Evolutionary conservation across 2,113 vertebrate species (phyloP).

Genomic region (Ovis aries): ARS-UI_Ramb_v3.0 NC_056057.1:99367001-99367500

Average conservation of each 20-base stretch:
- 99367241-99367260: not conserved
- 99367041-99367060: not conserved
- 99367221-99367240: not conserved
- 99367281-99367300: not conserved
- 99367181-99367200: not conserved
- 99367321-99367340: not conserved
- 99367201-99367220: not conserved
- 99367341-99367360: not conserved
- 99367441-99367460: not conserved
- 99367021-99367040: not conserved
- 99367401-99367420: not conserved
- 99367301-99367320: not conserved
- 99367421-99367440: not conserved
- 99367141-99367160: not conserved
- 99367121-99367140: not conserved
- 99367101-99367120: not conserved
- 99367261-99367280: not conserved
- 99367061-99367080: not conserved
- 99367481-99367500: not conserved
- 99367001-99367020: slow-evolving; percentile 37
- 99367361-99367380: not conserved
- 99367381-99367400: not conserved
- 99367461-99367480: not conserved
- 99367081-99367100: not conserved
- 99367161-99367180: not conserved